Conservation (phyloP, 1,140 invertebrate species). For the Platyura marginata region DNA sequence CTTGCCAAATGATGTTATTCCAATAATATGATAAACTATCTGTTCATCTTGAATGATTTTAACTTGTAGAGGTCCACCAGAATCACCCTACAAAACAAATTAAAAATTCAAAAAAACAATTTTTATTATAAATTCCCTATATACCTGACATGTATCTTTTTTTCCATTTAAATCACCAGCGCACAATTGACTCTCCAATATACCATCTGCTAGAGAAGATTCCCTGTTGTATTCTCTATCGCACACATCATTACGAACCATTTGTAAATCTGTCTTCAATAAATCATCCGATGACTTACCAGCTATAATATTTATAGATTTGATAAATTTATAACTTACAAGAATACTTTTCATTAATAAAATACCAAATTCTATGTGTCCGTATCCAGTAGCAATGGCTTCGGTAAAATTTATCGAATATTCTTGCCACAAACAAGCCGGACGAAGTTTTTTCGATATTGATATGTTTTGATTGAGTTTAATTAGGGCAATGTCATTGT, state of each 20-base stretch:
- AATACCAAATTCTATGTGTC: constrained; percentile 20
- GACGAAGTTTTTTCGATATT: constrained; percentile 29
- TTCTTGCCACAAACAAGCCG: constrained; percentile 27
- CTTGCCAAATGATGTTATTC: constrained; percentile 14
- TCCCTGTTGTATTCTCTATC: constrained; percentile 8
- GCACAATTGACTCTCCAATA: constrained; percentile 36
- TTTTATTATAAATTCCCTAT: background rate
- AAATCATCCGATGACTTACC: constrained; percentile 25
- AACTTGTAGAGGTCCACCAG: constrained; percentile 19
- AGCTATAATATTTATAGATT: too few relatives aligned
- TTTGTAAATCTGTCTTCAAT: constrained; percentile 28
- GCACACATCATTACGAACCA: constrained; percentile 15
- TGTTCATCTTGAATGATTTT: constrained; percentile 8
- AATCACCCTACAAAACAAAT: background rate
- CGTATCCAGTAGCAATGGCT: constrained; percentile 31
- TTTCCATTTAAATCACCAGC: constrained; percentile 30
- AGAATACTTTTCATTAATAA: too few relatives aligned
- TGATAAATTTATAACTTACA: too few relatives aligned
- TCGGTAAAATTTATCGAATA: constrained; percentile 11
- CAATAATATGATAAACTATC: constrained; percentile 15
- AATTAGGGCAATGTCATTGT: constrained; percentile 38
- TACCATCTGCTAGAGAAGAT: constrained; percentile 25
- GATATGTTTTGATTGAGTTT: constrained; percentile 24
- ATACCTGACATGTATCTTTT: constrained; percentile 22
- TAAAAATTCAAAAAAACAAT: background rate